phyloP scores from a whole-genome alignment of 2,113 vertebrate species.

The Colossoma macropomum region DNA sequence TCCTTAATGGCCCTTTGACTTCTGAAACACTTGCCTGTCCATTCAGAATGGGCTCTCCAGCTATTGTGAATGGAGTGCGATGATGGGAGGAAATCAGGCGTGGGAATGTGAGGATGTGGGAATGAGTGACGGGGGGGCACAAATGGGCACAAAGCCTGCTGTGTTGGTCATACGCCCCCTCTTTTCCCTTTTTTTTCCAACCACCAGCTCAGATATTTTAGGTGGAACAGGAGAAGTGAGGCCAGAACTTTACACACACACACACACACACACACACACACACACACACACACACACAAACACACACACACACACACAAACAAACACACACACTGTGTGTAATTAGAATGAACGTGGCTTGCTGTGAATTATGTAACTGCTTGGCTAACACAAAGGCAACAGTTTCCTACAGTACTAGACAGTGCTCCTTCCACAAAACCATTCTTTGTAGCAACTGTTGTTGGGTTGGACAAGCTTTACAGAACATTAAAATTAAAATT shows the following conservation, averaged over 20 bases:
- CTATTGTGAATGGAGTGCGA: slow-evolving; percentile 18
- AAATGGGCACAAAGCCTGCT: slow-evolving; percentile 37
- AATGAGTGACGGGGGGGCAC: neutral
- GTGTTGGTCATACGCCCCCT: slow-evolving; percentile 38
- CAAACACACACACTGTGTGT: slow-evolving; percentile 59
- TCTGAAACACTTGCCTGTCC: slow-evolving; percentile 6
- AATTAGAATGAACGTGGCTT: slow-evolving; percentile 73
- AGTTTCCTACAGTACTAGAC: slow-evolving; percentile 69
- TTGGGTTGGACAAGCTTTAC: too few species aligned
- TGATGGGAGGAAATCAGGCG: slow-evolving; percentile 35
- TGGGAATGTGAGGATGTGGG: slow-evolving; percentile 26
- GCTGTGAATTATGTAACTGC: slow-evolving; percentile 70
- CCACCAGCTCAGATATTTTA: slow-evolving; percentile 60
- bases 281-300: slow-evolving; percentile 34
- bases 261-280: neutral
- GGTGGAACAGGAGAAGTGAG: slow-evolving; percentile 22
- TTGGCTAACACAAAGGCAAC: slow-evolving; percentile 75
- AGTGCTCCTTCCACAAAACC: slow-evolving; percentile 21
- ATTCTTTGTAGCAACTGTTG: too few species aligned
- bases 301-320: slow-evolving; percentile 51
- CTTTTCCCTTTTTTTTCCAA: neutral
- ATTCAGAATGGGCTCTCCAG: slow-evolving; percentile 18
- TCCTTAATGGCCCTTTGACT: neutral
- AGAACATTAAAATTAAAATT: too few species aligned
- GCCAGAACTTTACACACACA: neutral